These are phyloP conservation scores for Petrolisthes cinctipes DNA, from an alignment of 2,888 invertebrate genomes.

Conservation along the genomic window DNA sequence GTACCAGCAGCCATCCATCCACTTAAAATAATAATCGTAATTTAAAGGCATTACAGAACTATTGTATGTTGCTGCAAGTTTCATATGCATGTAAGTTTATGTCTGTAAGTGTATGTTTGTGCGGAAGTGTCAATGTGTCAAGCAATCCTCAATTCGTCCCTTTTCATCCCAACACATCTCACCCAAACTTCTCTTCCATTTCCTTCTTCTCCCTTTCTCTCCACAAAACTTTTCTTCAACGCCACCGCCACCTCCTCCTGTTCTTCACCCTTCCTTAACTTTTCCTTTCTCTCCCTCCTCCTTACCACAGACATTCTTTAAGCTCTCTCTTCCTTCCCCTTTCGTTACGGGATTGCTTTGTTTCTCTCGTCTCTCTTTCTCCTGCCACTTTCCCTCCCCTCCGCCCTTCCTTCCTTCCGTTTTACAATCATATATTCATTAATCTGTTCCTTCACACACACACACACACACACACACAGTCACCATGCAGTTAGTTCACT, in stretches of 20 bases:
- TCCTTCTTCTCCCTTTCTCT: not conserved
- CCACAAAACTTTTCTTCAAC: not conserved
- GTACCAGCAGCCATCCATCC: too few relatives aligned
- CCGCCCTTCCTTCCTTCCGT: not conserved
- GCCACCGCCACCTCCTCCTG: not conserved
- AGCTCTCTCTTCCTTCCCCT: not conserved
- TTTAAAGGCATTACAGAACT: too few relatives aligned
- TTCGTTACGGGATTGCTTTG: not conserved
- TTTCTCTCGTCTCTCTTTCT: not conserved
- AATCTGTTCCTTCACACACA: too few relatives aligned
- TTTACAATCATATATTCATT: not conserved
- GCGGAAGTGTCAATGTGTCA: too few relatives aligned
- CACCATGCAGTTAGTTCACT: too few relatives aligned
- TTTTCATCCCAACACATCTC: not conserved
- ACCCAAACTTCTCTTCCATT: not conserved
- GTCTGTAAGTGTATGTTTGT: too few relatives aligned
- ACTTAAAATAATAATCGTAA: too few relatives aligned
- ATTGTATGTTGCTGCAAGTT: too few relatives aligned
- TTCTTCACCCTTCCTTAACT: not conserved
- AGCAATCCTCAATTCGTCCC: too few relatives aligned
- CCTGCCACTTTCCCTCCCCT: not conserved
- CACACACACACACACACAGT: too few relatives aligned
- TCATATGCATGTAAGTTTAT: too few relatives aligned
- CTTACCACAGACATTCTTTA: not conserved
- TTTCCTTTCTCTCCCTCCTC: not conserved